phyloP scores from a whole-genome alignment of 2,797 vertebrate genomes.

The Pyrrhura leucotis region DNA sequence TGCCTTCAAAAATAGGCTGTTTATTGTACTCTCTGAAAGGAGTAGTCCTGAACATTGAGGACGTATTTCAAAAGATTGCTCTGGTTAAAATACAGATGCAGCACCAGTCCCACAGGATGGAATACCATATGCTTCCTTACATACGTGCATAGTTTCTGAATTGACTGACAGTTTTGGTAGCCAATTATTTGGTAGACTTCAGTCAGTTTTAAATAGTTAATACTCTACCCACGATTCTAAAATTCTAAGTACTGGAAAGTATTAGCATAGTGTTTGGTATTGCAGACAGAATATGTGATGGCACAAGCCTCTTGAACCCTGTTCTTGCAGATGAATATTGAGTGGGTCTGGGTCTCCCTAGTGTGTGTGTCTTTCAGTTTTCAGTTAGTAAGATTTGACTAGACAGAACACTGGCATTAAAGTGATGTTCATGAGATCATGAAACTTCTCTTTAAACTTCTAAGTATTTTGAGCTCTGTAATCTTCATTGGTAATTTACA shows the following conservation, averaged over 20 bases:
- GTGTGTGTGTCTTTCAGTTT: background rate
- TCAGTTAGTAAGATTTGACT: background rate
- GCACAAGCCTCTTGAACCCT: background rate
- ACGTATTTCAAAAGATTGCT: rapidly evolving
- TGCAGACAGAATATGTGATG: background rate
- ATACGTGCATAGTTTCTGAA: background rate
- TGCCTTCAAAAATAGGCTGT: background rate
- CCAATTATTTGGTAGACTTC: background rate
- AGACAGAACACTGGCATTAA: background rate
- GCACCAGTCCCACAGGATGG: background rate
- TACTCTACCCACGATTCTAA: background rate
- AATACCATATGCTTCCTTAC: background rate
- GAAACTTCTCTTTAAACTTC: background rate
- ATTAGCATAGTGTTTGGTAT: background rate
- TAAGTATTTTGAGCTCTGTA: background rate
- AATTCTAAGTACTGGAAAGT: background rate
- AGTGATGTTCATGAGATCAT: background rate
- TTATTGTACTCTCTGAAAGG: background rate
- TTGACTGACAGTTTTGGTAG: background rate
- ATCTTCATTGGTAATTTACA: background rate
- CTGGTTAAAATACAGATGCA: background rate
- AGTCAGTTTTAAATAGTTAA: background rate
- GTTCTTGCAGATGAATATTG: background rate
- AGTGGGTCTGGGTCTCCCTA: background rate
- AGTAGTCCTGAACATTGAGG: background rate